Conservation (phyloP, 2,888 invertebrate genomes). For the Pristionchus maxplancki region DNA sequence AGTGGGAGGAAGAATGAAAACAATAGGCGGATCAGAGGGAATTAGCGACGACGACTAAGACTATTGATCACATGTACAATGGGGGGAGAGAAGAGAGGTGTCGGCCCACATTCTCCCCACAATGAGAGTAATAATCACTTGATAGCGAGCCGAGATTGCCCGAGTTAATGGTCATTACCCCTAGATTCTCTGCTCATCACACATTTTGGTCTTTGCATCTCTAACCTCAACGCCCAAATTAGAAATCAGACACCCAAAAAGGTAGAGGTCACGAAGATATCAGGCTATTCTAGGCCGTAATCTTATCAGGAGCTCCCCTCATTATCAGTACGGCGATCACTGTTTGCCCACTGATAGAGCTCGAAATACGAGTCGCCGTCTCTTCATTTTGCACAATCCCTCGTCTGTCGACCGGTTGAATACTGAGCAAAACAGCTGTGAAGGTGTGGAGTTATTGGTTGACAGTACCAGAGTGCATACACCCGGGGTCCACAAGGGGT, state of each 20-base stretch:
- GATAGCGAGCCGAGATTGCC: background rate
- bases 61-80: conserved; percentile 17
- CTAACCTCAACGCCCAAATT: background rate
- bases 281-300: background rate
- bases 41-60: background rate
- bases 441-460: background rate
- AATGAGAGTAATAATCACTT: conserved; percentile 36
- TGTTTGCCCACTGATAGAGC: background rate
- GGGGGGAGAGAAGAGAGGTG: background rate
- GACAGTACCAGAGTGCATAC: background rate
- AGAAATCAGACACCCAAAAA: background rate
- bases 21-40: background rate
- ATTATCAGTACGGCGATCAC: background rate
- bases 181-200: background rate
- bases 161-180: background rate
- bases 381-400: no score
- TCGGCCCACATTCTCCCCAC: background rate
- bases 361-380: no score
- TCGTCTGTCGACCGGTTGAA: no score
- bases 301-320: background rate
- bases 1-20: background rate
- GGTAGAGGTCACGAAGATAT: background rate
- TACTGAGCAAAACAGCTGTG: no score
- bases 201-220: conserved; percentile 13
- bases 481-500: background rate